These are phyloP conservation scores for Chrysomallon squamiferum DNA, from an alignment of 1,140 invertebrate genomes.

Conservation along the genomic window DNA sequence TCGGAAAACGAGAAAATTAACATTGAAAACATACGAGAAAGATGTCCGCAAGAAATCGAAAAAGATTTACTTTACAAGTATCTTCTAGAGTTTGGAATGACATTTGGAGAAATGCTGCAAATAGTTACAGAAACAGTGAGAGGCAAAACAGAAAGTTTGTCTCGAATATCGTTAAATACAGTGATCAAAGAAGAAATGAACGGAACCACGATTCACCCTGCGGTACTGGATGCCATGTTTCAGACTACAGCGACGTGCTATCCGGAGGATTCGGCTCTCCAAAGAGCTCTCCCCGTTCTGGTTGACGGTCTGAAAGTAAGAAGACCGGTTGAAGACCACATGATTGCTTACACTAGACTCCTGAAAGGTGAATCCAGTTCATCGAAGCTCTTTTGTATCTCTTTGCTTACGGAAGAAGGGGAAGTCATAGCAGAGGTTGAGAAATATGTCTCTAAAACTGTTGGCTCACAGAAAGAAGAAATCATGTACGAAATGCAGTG, in stretches of 20 bases:
- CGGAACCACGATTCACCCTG: constrained; percentile 34
- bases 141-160: constrained; percentile 31
- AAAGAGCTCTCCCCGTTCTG: neutral
- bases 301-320: neutral
- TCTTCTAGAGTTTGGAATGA: constrained; percentile 30
- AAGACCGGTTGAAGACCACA: neutral
- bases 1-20: neutral
- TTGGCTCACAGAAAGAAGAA: neutral
- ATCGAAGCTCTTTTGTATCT: neutral
- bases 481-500: too few relatives aligned
- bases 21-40: constrained; percentile 21
- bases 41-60: constrained; percentile 21
- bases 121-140: constrained; percentile 23
- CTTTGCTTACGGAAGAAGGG: neutral
- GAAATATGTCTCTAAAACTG: neutral
- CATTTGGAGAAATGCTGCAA: constrained; percentile 31
- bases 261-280: neutral
- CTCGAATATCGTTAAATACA: constrained; percentile 25
- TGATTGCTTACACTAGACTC: neutral
- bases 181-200: constrained; percentile 22
- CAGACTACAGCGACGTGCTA: constrained; percentile 19
- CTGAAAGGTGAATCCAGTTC: neutral
- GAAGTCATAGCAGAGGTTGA: neutral
- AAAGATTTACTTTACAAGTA: constrained; percentile 29
- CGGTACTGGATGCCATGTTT: constrained; percentile 36